Percentiles rank a stretch among this genome's conserved stretches.
Conservation (phyloP, 2,888 invertebrate species). For the Euphydryas editha region DNA sequence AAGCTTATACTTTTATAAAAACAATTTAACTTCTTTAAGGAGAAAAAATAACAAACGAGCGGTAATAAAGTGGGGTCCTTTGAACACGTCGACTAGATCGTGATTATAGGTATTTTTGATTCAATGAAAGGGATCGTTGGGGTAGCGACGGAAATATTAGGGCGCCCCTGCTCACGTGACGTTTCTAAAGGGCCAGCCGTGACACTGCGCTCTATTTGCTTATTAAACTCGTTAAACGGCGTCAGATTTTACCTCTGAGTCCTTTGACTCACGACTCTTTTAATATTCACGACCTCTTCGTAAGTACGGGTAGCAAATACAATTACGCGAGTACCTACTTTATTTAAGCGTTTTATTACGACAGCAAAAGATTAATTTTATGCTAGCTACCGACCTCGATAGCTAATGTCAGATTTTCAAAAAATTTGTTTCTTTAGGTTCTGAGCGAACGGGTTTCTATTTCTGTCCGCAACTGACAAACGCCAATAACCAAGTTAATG, state of each 20-base stretch:
- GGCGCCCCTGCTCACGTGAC: slow-evolving; percentile 48
- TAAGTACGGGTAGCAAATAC: not conserved
- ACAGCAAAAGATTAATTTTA: not conserved
- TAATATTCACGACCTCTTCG: not conserved
- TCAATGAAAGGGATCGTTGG: slow-evolving; percentile 72
- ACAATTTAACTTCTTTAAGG: slow-evolving; percentile 35
- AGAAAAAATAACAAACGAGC: slow-evolving; percentile 47
- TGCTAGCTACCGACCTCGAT: not conserved
- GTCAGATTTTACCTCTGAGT: slow-evolving; percentile 22
- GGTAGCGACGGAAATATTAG: slow-evolving; percentile 68
- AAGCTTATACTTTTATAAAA: slow-evolving; percentile 27
- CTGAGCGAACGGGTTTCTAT: too few relatives aligned
- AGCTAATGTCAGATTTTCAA: too few relatives aligned
- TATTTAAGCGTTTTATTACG: not conserved
- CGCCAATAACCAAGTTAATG: too few relatives aligned
- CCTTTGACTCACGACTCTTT: not conserved
- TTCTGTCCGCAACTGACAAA: too few relatives aligned
- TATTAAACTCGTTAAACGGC: slow-evolving; percentile 34
- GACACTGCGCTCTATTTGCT: slow-evolving; percentile 40
- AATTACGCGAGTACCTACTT: not conserved
- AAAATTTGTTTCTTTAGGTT: too few relatives aligned
- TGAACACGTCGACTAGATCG: slow-evolving; percentile 68
- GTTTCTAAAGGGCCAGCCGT: slow-evolving; percentile 38
- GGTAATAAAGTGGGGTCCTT: slow-evolving; percentile 51
- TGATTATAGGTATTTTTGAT: slow-evolving; percentile 67